Conservation (phyloP, 2,113 vertebrate genomes). For the Ramphastos sulfuratus region DNA sequence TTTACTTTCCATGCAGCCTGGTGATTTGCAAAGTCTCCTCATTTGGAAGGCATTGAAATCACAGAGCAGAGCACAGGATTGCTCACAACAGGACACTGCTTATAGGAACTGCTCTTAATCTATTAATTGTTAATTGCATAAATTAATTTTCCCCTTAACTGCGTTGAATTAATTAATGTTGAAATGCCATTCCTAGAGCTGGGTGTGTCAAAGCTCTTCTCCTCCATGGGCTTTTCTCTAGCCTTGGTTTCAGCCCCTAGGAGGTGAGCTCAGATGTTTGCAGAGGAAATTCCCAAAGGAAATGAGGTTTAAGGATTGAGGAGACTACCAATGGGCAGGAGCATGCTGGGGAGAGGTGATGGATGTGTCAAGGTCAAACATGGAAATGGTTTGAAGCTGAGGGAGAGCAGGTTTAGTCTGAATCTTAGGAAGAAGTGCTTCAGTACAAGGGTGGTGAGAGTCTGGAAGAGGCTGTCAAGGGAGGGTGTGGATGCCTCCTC, state of each 20-base stretch:
- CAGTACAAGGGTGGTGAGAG: too few species aligned
- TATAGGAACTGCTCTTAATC: constrained; percentile 35
- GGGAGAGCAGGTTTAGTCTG: too few species aligned
- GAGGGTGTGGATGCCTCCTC: too few species aligned
- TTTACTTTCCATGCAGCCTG: constrained; percentile 30
- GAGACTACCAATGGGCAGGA: not conserved
- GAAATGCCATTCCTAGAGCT: not conserved
- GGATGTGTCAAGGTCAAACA: not conserved
- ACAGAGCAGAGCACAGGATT: not conserved
- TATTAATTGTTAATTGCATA: constrained; percentile 55
- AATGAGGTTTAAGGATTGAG: not conserved
- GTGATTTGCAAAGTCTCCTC: constrained; percentile 13
- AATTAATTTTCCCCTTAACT: constrained; percentile 13
- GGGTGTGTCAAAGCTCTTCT: not conserved
- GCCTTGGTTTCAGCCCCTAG: not conserved
- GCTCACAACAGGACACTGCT: not conserved
- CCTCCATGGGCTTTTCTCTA: not conserved
- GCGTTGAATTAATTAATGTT: constrained; percentile 7
- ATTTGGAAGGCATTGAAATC: not conserved
- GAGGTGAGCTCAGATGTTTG: not conserved
- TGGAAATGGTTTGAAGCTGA: too few species aligned
- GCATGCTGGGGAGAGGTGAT: not conserved
- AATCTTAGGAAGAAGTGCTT: too few species aligned
- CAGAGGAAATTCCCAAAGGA: not conserved
- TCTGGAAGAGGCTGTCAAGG: too few species aligned